Evolutionary conservation across 2,113 vertebrate species (phyloP).

Genomic region (Odocoileus hemionus): DNA sequence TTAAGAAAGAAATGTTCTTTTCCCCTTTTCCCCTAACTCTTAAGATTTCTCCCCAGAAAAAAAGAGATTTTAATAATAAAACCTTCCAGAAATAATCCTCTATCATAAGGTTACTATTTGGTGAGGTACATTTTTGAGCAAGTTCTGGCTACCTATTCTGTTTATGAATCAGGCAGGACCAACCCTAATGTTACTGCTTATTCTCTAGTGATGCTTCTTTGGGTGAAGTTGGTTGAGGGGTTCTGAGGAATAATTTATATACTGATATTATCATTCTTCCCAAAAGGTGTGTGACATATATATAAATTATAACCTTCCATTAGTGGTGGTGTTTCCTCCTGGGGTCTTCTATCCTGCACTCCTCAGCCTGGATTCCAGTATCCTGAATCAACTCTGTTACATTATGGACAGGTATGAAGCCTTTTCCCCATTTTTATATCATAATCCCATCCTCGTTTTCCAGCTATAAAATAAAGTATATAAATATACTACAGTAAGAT

Average conservation of each 20-base stretch:
- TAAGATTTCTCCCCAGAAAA: not conserved
- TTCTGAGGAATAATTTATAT: not conserved
- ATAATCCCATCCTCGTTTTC: conserved; percentile 27
- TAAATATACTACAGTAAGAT: not conserved
- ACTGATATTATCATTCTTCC: conserved; percentile 40
- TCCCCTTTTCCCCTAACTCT: not conserved
- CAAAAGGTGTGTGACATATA: conserved; percentile 92
- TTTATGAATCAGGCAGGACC: not conserved
- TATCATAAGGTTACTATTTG: not conserved
- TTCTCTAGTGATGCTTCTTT: conserved; percentile 26
- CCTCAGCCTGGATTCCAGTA: conserved; percentile 85
- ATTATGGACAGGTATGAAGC: conserved; percentile 91
- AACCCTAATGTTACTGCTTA: not conserved
- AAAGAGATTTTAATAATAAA: conserved; percentile 27
- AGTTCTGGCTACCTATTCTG: not conserved
- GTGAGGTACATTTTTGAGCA: conserved; percentile 27
- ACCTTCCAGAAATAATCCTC: conserved; percentile 28
- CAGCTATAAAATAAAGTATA: not conserved
- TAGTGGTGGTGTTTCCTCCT: conserved; percentile 88
- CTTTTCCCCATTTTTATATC: conserved; percentile 22
- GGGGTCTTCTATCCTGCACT: conserved; percentile 92
- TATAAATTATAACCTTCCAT: conserved; percentile 86
- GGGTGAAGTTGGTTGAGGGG: not conserved
- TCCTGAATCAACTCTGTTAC: conserved; percentile 89
- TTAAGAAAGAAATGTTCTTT: conserved; percentile 10